Conservation (phyloP, 2,113 vertebrate genomes). For the Pagrus major region DNA sequence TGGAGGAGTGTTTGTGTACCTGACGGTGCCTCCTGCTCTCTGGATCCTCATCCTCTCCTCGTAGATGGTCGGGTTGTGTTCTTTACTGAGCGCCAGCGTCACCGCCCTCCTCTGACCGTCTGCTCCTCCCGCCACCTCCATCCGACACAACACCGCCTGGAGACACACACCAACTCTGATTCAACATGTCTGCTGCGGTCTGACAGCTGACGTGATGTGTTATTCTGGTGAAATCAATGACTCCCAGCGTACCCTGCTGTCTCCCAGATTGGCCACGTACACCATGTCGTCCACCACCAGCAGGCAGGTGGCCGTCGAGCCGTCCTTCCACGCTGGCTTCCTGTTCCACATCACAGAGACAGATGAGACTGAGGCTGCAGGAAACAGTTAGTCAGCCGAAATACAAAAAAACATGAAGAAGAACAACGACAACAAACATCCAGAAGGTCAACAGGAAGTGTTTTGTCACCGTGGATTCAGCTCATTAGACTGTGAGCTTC, state of each 20-base stretch:
- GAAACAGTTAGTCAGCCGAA: too few relatives aligned
- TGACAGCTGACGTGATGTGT: neutral
- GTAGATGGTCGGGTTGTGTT: conserved; percentile 96
- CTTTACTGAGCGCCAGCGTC: conserved; percentile 93
- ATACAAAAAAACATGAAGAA: too few relatives aligned
- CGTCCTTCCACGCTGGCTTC: conserved; percentile 98
- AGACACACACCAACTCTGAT: too few relatives aligned
- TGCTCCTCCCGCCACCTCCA: conserved; percentile 79
- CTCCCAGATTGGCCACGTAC: conserved; percentile 96
- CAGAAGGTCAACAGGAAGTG: too few relatives aligned
- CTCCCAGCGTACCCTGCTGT: conserved; percentile 90
- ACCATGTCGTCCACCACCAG: conserved; percentile 90
- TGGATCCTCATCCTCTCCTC: conserved; percentile 98
- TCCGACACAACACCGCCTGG: conserved; percentile 94
- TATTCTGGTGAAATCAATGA: neutral
- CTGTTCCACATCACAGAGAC: conserved; percentile 73
- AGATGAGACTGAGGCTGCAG: neutral
- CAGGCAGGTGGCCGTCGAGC: conserved; percentile 95
- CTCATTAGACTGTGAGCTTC: too few relatives aligned
- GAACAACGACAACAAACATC: too few relatives aligned
- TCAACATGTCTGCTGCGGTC: too few relatives aligned
- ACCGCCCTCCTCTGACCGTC: conserved; percentile 82
- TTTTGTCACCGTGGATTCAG: too few relatives aligned
- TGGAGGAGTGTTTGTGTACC: too few relatives aligned
- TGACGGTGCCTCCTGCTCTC: conserved; percentile 94